These are phyloP conservation scores for Arenaria interpres DNA, from an alignment of 2,113 vertebrate genomes.

Conservation along the genomic window DNA sequence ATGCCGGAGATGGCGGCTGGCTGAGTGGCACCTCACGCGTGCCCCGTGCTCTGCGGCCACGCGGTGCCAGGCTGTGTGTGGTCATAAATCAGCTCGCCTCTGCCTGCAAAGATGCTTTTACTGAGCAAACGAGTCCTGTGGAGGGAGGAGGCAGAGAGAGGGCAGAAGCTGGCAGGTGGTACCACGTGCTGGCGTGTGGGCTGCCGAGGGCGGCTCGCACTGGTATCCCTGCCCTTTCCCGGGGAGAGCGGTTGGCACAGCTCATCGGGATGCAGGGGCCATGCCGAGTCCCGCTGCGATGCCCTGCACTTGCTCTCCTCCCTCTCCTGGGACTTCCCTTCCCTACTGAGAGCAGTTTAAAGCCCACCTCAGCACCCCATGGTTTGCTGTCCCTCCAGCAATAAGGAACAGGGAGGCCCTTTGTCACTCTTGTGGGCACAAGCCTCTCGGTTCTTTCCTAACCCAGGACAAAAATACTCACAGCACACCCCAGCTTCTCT, in stretches of 20 bases:
- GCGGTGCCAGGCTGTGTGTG: accelerated
- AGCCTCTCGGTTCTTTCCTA: background rate
- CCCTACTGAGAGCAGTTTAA: background rate
- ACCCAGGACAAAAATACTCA: background rate
- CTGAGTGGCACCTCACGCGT: accelerated
- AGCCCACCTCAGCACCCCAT: background rate
- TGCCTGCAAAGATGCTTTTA: background rate
- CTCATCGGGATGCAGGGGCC: background rate
- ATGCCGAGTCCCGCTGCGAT: background rate
- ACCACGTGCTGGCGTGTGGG: accelerated
- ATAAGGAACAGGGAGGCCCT: background rate
- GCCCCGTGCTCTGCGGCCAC: accelerated
- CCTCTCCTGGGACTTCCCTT: background rate
- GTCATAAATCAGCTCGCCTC: background rate
- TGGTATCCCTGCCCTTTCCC: accelerated
- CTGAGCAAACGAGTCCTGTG: background rate
- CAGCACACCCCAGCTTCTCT: background rate
- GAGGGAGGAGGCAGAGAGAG: background rate
- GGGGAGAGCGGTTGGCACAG: accelerated
- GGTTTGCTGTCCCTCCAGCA: background rate
- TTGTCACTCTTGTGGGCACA: background rate
- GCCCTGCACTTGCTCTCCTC: background rate
- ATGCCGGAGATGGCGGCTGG: accelerated
- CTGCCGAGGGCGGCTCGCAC: background rate
- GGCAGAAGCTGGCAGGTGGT: background rate